Conservation (phyloP, 2,888 invertebrate genomes). For the Napeogenes sylphis region DNA sequence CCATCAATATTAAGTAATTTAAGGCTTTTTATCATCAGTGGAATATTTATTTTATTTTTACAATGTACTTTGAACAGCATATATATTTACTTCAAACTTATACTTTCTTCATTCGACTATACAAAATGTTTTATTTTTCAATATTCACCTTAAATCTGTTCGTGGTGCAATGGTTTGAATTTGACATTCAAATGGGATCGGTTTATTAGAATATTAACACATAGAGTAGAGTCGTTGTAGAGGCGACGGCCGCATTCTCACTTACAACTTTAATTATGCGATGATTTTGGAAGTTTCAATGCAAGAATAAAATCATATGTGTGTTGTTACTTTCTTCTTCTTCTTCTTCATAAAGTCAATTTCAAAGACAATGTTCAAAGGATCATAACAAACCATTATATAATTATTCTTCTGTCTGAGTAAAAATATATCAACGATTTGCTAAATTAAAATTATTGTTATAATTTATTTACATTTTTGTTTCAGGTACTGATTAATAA, state of each 20-base stretch:
- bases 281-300: constrained; percentile 55
- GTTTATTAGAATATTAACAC: constrained; percentile 57
- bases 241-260: constrained; percentile 48
- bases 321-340: no score
- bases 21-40: no score
- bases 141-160: constrained; percentile 20
- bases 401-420: no score
- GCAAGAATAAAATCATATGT: constrained; percentile 4
- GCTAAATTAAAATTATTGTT: not conserved
- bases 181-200: constrained; percentile 61
- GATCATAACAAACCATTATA: no score
- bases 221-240: constrained; percentile 47
- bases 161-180: constrained; percentile 59
- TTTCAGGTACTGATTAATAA: constrained; percentile 57
- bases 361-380: no score
- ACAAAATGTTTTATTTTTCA: not conserved
- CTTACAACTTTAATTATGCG: constrained; percentile 61
- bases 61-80: no score
- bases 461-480: constrained; percentile 33
- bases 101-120: not conserved
- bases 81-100: no score
- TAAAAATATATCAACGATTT: no score
- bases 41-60: no score
- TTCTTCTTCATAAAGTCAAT: no score
- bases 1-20: no score